These are phyloP conservation scores for Lycia hirtaria DNA, from an alignment of 2,888 invertebrate genomes.

Conservation along the genomic window DNA sequence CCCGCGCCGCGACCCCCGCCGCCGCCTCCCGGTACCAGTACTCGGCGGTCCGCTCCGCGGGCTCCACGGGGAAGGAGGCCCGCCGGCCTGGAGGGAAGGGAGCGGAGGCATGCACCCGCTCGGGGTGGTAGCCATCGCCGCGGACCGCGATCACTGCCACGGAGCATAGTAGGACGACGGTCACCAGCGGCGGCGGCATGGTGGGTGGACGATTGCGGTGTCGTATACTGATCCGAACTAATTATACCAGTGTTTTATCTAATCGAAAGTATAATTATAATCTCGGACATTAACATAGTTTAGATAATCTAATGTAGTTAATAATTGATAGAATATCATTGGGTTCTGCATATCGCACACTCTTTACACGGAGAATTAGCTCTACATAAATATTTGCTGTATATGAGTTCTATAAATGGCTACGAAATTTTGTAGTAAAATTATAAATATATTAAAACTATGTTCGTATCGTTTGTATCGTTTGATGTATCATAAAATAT, in stretches of 20 bases:
- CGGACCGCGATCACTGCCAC: slow-evolving; percentile 12
- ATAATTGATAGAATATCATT: too few species aligned
- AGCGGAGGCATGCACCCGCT: not conserved
- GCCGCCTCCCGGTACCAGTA: slow-evolving; percentile 80
- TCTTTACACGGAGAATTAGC: too few species aligned
- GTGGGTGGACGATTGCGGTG: slow-evolving; percentile 10
- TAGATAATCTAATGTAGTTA: too few species aligned
- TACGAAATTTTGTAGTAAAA: too few species aligned
- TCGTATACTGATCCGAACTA: slow-evolving; percentile 18
- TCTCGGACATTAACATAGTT: too few species aligned
- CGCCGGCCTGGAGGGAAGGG: not conserved
- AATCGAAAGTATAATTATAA: slow-evolving; percentile 22
- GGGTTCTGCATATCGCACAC: too few species aligned
- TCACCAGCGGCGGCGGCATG: slow-evolving; percentile 26
- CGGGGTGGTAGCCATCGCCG: slow-evolving; percentile 29
- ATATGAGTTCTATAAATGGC: too few species aligned
- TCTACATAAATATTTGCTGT: too few species aligned
- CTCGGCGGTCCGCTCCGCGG: slow-evolving; percentile 48
- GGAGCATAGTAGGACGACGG: slow-evolving; percentile 8
- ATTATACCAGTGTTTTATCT: slow-evolving; percentile 21
- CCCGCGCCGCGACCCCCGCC: slow-evolving; percentile 50
- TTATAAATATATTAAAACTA: too few species aligned
- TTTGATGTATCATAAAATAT: too few species aligned
- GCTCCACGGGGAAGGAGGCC: slow-evolving; percentile 13
- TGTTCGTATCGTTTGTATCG: too few species aligned